These are phyloP conservation scores for Empis stercorea DNA, from an alignment of 2,888 invertebrate species.

Conservation along the genomic window DNA sequence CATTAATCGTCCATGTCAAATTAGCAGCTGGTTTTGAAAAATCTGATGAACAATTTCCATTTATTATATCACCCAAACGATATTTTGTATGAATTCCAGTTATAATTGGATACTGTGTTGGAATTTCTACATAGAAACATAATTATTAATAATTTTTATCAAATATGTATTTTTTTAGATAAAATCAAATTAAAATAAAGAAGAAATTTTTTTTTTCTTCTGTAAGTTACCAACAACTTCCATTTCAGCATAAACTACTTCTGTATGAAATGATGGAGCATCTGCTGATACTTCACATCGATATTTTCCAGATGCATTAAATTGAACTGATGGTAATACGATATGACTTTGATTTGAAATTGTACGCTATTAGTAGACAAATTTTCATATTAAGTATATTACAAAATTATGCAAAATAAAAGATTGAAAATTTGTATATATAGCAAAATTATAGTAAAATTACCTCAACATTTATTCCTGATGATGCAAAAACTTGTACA, in stretches of 20 bases:
- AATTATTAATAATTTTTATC: too few species aligned
- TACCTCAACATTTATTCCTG: conserved; percentile 62
- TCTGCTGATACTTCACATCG: conserved; percentile 35
- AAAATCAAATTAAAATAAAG: too few species aligned
- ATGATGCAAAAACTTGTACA: conserved; percentile 56
- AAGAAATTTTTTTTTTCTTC: too few species aligned
- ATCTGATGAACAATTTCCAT: conserved; percentile 43
- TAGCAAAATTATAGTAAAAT: too few species aligned
- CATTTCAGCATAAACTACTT: conserved; percentile 31
- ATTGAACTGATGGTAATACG: conserved; percentile 28
- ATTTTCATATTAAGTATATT: too few species aligned
- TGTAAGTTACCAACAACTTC: conserved; percentile 31
- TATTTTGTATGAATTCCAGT: conserved; percentile 42
- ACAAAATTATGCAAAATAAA: too few species aligned
- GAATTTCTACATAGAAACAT: conserved; percentile 31
- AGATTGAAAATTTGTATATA: too few species aligned
- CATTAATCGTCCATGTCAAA: conserved; percentile 45
- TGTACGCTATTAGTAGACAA: neutral
- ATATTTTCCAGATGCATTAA: conserved; percentile 30
- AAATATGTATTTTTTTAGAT: too few species aligned
- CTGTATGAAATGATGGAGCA: conserved; percentile 34
- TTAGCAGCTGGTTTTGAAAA: conserved; percentile 44
- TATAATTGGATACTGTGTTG: conserved; percentile 40
- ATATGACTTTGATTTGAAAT: conserved; percentile 34
- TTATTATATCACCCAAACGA: conserved; percentile 39